Percentiles rank a stretch among this genome's conserved stretches.
phyloP scores from a whole-genome alignment of 2,888 invertebrate genomes.

The Hirudinaria manillensis region DNA sequence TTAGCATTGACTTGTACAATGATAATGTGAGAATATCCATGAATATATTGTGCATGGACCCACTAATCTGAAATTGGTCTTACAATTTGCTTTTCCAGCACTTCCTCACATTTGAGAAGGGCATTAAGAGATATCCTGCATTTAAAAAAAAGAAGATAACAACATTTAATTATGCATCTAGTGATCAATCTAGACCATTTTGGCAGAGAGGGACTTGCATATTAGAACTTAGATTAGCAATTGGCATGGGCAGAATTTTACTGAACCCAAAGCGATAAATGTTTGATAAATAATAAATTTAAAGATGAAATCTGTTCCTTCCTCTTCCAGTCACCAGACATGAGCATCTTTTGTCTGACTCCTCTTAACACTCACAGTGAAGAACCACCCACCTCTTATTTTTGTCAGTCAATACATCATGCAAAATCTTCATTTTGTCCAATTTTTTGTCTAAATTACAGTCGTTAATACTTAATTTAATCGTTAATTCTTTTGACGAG shows the following conservation, averaged over 20 bases:
- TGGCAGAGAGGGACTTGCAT: no score
- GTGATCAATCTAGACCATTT: no score
- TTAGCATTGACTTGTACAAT: not conserved
- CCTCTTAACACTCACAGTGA: no score
- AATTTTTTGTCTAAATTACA: conserved; percentile 72
- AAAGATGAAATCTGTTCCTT: no score
- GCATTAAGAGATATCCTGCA: conserved; percentile 69
- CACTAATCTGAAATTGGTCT: not conserved
- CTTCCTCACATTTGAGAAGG: conserved; percentile 83
- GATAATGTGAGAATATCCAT: not conserved
- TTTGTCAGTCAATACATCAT: conserved; percentile 84
- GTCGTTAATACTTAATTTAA: not conserved
- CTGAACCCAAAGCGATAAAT: no score
- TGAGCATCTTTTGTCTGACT: no score
- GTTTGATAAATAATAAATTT: not conserved
- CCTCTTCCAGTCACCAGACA: no score
- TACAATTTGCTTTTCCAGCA: conserved; percentile 56
- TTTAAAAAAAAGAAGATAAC: not conserved
- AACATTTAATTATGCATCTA: no score
- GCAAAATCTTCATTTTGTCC: conserved; percentile 83
- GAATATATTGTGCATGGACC: not conserved
- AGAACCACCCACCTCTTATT: conserved; percentile 62
- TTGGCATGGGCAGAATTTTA: no score
- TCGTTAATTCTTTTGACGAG: not conserved
- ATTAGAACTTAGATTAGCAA: no score